Base-by-base conservation (phyloP, 1,140 invertebrate species). In the Streblospio benedicti region DNA sequence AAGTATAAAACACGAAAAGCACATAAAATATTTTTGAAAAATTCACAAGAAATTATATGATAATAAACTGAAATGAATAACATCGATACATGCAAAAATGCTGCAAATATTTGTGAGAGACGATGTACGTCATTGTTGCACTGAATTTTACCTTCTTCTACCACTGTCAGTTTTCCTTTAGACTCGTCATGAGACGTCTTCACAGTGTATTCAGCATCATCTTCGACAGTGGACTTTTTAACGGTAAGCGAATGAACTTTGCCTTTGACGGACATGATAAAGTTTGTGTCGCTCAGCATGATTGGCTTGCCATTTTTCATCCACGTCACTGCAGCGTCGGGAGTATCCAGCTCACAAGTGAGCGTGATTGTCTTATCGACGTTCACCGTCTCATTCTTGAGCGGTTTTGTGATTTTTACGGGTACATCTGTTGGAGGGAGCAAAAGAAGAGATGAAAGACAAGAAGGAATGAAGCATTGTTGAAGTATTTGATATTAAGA, bases 181-280 rank as follows among this genome's bases (percentile, higher is more conserved):
- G 89, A 90, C 72, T 86, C 90, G 1, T 91, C 85, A 71, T 91
- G 91, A 23, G 85, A 83, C 25, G 88, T 84, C 4, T 84, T 73
- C 62, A 91, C 92, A 30, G 85, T 85, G 71, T 93, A 90, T 76
- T 91, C 89, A 31, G 84, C 82, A 68, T 87, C 84, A 75, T 96
- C 92, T 59, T 89, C 86, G 49, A 85, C 85, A 5, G 92, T 85
- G n/a, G n/a, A n/a, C n/a, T n/a, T n/a, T n/a, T n/a, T n/a, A n/a
- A n/a, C n/a, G n/a, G 91, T 83, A n/a, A 93, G 72, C 65, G 85
- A 89, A 51, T 87, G 83, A 20, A 85, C 80, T 0, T 78, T 83
- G n/a, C 83, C 84, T 57, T 90, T 86, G 12, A 85, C 82, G 54
- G 85, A 82, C 0, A 25, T 49, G 44, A 64, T 61, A 3, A 31